Evolutionary conservation across 2,113 vertebrate genomes (phyloP).

Genomic region (Muscicapa adusta): DNA sequence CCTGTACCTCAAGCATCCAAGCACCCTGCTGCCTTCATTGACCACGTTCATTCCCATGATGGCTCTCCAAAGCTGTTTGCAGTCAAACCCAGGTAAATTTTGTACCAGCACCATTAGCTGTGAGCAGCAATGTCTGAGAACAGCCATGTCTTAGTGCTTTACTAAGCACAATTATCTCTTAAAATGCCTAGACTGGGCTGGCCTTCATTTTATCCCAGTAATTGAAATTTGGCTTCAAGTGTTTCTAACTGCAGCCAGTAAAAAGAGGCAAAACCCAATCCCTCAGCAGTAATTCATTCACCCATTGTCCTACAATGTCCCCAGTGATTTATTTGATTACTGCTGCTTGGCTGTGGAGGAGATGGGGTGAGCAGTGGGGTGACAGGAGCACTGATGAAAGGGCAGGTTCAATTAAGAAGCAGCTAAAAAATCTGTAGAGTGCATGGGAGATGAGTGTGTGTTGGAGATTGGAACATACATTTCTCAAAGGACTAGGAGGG

Average conservation of each 20-base stretch:
- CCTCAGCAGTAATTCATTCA: background rate
- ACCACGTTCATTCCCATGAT: accelerated
- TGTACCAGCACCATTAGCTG: background rate
- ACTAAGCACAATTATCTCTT: background rate
- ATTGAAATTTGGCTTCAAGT: slow-evolving; percentile 35
- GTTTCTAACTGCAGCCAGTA: background rate
- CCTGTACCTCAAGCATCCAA: background rate
- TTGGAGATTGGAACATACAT: background rate
- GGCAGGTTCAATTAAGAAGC: background rate
- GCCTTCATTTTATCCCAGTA: slow-evolving; percentile 20
- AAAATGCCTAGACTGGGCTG: background rate
- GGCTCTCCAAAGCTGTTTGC: background rate
- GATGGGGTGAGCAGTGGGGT: background rate
- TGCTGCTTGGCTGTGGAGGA: background rate
- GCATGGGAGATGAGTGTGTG: background rate
- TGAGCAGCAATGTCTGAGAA: background rate
- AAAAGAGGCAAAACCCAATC: background rate
- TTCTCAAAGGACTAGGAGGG: background rate
- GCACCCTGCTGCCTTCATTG: background rate
- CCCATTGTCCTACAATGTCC: background rate
- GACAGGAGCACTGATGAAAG: background rate
- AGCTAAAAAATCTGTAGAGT: background rate
- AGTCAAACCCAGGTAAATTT: background rate
- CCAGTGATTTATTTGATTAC: background rate
- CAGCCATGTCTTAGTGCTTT: background rate